Percentiles rank a stretch among this genome's conserved stretches.
Conservation (phyloP, 2,797 vertebrate species). For the Oreortyx pictus region DNA sequence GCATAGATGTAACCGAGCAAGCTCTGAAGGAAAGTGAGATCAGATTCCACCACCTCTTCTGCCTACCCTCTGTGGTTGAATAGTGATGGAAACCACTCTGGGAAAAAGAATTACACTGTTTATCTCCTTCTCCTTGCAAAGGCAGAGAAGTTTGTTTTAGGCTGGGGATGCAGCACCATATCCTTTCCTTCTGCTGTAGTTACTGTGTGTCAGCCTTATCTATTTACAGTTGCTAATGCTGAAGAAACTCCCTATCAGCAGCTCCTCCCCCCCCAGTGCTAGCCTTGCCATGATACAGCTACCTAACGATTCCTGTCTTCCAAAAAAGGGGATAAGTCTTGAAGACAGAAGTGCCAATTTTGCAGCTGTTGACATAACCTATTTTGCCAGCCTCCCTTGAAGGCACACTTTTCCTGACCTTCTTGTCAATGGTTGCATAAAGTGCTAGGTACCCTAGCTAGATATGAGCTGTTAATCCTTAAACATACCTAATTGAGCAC, state of each 20-base stretch:
- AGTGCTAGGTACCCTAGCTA: accelerated
- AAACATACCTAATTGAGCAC: accelerated
- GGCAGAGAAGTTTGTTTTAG: neutral
- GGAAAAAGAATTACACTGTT: neutral
- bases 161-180: accelerated
- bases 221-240: neutral
- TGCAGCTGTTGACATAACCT: neutral
- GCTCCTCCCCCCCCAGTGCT: neutral
- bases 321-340: neutral
- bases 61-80: neutral
- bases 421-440: accelerated
- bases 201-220: neutral
- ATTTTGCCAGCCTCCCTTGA: neutral
- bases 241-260: neutral
- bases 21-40: too few species aligned
- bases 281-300: neutral
- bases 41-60: neutral
- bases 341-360: neutral
- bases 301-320: accelerated
- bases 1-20: neutral
- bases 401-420: neutral
- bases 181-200: accelerated
- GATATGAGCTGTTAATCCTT: neutral
- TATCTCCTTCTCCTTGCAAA: neutral
- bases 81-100: neutral